phyloP scores from a whole-genome alignment of 1,140 invertebrate species.

The Temnothorax curvispinosus region DNA sequence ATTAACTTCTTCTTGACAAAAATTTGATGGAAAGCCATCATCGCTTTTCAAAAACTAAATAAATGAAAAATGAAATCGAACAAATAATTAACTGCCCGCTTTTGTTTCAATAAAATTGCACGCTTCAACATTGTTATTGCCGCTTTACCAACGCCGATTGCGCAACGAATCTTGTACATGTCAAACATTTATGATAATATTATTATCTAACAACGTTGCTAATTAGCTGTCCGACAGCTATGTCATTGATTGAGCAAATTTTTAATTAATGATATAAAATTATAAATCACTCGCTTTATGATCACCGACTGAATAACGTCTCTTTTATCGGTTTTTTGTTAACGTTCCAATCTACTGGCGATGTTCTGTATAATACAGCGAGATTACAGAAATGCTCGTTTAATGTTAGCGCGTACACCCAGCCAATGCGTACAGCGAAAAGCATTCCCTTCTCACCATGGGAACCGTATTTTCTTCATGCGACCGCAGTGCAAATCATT shows the following conservation, averaged over 20 bases:
- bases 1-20: not conserved
- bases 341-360: not conserved
- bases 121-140: not conserved
- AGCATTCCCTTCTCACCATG: conserved; percentile 7
- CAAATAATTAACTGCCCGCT: not conserved
- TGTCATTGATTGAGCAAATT: not conserved
- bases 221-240: not conserved
- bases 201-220: conserved; percentile 2
- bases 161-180: not conserved
- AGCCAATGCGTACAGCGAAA: not conserved
- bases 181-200: not conserved
- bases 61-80: not conserved
- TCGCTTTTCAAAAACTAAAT: not conserved
- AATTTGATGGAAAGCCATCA: not conserved
- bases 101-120: conserved; percentile 6
- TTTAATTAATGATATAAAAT: conserved; percentile 22
- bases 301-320: not conserved
- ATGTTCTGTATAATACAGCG: not conserved
- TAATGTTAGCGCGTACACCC: not conserved
- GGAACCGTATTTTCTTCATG: conserved; percentile 5
- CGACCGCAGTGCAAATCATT: not conserved
- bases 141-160: not conserved
- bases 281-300: conserved; percentile 13
- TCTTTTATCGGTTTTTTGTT: not conserved
- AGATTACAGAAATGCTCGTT: conserved; percentile 7